A percentile compares a stretch with the other conserved stretches of the same genome.
phyloP scores from a whole-genome alignment of 2,888 invertebrate species.

The Polymixis flavicincta region DNA sequence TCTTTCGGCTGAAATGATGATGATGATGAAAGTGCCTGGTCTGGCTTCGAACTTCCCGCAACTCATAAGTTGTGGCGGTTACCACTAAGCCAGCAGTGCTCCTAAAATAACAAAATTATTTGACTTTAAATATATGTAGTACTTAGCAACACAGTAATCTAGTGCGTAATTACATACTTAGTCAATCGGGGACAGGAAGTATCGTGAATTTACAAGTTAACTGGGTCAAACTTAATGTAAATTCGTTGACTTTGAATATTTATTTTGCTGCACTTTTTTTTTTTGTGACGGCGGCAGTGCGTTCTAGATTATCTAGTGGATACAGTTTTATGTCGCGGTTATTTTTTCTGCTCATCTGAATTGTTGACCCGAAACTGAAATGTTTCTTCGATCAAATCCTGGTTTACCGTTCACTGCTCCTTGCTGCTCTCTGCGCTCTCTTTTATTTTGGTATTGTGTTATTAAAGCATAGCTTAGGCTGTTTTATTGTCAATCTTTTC shows the following conservation, averaged over 20 bases:
- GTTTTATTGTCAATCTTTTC: too few species aligned
- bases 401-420: too few species aligned
- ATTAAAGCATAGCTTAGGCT: too few species aligned
- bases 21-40: too few species aligned
- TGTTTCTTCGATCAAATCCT: background rate
- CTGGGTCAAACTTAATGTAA: slow-evolving; percentile 27
- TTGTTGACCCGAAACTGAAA: background rate
- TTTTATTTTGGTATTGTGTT: too few species aligned
- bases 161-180: slow-evolving; percentile 8
- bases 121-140: background rate
- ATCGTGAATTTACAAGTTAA: background rate
- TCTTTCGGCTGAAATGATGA: too few species aligned
- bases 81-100: background rate
- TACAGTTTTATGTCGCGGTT: background rate
- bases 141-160: slow-evolving; percentile 10
- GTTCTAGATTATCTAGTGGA: background rate
- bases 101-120: slow-evolving; percentile 3
- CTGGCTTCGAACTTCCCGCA: too few species aligned
- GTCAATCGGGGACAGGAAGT: slow-evolving; percentile 29
- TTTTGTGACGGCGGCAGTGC: background rate
- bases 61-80: too few species aligned
- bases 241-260: background rate
- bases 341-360: background rate
- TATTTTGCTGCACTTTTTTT: slow-evolving; percentile 8
- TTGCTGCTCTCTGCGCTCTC: too few species aligned